Conservation (phyloP, 2,113 vertebrate species). For the Ia io region DNA sequence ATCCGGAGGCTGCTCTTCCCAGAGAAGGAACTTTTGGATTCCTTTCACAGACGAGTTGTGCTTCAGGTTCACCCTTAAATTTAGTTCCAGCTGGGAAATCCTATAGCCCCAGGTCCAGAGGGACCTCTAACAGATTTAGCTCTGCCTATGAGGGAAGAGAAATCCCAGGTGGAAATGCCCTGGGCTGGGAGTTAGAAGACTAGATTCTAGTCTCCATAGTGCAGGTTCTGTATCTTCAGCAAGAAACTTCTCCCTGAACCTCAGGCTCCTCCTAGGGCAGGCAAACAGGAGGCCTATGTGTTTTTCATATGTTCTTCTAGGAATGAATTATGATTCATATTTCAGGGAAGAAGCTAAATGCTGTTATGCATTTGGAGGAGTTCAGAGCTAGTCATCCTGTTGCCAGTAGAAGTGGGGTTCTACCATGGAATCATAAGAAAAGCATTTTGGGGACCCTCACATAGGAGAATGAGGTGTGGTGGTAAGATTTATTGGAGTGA, state of each 20-base stretch:
- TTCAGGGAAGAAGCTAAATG: not conserved
- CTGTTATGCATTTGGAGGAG: not conserved
- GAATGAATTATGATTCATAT: not conserved
- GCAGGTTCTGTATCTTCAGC: not conserved
- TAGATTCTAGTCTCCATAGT: not conserved
- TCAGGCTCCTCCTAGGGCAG: not conserved
- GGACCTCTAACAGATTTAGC: not conserved
- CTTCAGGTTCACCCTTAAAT: not conserved
- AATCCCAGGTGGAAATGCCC: not conserved
- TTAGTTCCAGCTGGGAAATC: not conserved
- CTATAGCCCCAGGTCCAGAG: not conserved
- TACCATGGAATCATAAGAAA: not conserved
- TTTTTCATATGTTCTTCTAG: not conserved
- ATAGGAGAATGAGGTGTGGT: not conserved
- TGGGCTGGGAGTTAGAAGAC: not conserved
- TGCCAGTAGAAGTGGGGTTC: not conserved
- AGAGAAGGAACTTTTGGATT: not conserved
- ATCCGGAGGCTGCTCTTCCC: not conserved
- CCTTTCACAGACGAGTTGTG: not conserved
- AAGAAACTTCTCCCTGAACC: not conserved
- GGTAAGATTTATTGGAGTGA: not conserved
- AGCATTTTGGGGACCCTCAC: not conserved
- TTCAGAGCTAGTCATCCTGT: not conserved
- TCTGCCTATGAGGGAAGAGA: not conserved
- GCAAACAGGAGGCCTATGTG: not conserved